Conservation (phyloP, 2,113 vertebrate species). For the Merops nubicus region DNA sequence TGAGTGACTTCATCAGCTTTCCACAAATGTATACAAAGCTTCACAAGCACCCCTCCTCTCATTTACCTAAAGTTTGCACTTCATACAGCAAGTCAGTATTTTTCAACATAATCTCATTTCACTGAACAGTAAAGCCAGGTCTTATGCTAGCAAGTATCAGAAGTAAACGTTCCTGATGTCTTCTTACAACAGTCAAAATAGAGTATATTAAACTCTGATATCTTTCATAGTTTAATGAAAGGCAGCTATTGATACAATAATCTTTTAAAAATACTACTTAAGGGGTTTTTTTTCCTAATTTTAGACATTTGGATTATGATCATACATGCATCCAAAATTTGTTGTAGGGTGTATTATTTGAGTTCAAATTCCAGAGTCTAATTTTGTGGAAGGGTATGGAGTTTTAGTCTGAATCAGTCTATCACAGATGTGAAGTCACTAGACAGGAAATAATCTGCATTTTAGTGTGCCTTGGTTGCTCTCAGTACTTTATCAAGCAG, state of each 20-base stretch:
- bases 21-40: background rate
- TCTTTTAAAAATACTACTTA: background rate
- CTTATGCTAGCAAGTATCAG: background rate
- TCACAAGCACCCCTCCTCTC: background rate
- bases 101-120: background rate
- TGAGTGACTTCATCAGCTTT: background rate
- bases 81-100: background rate
- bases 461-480: background rate
- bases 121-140: rapidly evolving
- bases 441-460: background rate
- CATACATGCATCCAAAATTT: background rate
- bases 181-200: background rate
- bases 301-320: background rate
- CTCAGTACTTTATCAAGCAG: background rate
- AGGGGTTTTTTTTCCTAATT: background rate
- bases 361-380: background rate
- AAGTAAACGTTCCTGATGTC: rapidly evolving
- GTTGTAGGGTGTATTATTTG: background rate
- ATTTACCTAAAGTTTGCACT: background rate
- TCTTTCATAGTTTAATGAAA: background rate
- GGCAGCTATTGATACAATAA: background rate
- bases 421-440: background rate
- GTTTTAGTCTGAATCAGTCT: background rate
- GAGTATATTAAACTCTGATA: rapidly evolving
- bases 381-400: background rate